Evolutionary conservation across 2,113 vertebrate species (phyloP), one percentile per base, ranked within the genome.

Genomic region (Malurus elegans): DNA sequence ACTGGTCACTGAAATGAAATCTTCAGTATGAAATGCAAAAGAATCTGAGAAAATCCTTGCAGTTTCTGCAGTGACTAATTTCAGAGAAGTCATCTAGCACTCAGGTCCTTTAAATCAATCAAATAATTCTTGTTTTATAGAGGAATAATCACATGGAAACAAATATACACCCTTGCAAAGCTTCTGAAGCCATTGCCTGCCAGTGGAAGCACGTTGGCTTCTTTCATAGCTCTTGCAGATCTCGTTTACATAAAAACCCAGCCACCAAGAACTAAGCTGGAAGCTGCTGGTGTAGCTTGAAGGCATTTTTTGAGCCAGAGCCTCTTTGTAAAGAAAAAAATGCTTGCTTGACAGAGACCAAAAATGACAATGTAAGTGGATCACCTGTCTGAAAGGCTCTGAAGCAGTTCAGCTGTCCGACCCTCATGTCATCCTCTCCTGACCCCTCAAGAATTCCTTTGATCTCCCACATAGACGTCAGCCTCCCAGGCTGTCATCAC

Each of bases 71-170:
- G 26, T 51, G 2, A 48, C 28, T 67, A 3, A 72, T 85, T 92
- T 75, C 53, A 48, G 47, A 64, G 24, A 67, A 51, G 13, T 48
- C 29, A 50, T 56, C 36, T 65, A 91, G 38, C 56, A 42, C 10
- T 53, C 58, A 28, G 10, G 76, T 90, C 54, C 64, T 84, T 79
- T 64, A 96, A 97, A 97, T 96, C 84, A 96, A 96, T 80, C 58
- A 93, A 89, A 94, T 88, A 53, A 96, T 86, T 88, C 73, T 97
- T 91, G 66, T 91, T 97, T 97, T 94, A 85, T 72, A 25, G 74
- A 94, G 94, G 64, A 95, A 95, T 97, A 97, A 97, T 98, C 72
- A 85, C 65, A 25, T 93, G 93, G 96, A 97, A 98, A 96, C 83
- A 97, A 97, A 97, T 60, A 86, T 69, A 71, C 71, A 13, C 95